Evolutionary conservation across 2,797 vertebrate species (phyloP), one percentile per base, ranked within the genome.

Genomic region (Selene dorsalis): DNA sequence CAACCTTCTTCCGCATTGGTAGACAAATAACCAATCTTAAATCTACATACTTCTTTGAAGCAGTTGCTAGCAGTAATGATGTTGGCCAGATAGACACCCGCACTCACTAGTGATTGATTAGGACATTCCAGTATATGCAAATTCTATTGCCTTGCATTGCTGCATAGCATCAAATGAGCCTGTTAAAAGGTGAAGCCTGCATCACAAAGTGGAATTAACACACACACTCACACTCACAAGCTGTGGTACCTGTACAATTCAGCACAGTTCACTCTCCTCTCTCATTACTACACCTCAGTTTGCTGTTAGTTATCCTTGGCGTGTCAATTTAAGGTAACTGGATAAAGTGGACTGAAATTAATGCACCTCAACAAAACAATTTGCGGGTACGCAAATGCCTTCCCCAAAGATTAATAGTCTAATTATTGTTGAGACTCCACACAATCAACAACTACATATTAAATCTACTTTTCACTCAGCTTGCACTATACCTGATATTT

Each of bases 281-380:
- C n/a, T 85, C 78, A 90, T 87, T 83, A 82, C 80, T 75, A 68
- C 58, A 55, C 69, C 82, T 78, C 71, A 61, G 67, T 85, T 88
- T 84, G 58, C 35, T 75, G 65, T 79, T 77, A 64, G 77, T 86
- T 87, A 83, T 88, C 84, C 77, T 78, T 61, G 60, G 47, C 28
- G 20, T 89, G 86, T 87, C 88, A 88, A 81, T 90, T 79, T 66
- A 85, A 85, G 79, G 77, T 89, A 87, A 92, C 90, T 92, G 87
- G 84, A 87, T 86, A 77, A 91, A 87, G 83, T 91, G 83, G 86
- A 85, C 60, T 82, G 71, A 84, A 91, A 91, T 89, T 50, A 86
- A 92, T 90, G 73, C 55, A 79, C 75, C 83, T 86, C 56, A 80
- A 61, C 82, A 79, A 87, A 84, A 87, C 87, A 90, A 88, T 92